Evolutionary conservation across 2,888 invertebrate genomes (phyloP).

Genomic region (Chesias legatella): DNA sequence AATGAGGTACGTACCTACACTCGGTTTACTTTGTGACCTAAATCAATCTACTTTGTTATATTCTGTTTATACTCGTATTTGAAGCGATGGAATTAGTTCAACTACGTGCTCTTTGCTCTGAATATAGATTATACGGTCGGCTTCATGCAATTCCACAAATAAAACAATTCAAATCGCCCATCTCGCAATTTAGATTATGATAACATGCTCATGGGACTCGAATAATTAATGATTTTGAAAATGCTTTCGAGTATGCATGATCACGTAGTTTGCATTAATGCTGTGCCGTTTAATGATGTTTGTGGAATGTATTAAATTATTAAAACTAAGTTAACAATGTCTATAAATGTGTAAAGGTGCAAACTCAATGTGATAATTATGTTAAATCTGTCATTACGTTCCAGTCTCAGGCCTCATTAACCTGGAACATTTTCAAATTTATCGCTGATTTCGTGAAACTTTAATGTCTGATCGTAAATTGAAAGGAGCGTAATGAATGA

Average conservation of each 20-base stretch:
- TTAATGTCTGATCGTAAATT: not conserved
- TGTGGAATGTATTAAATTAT: too few species aligned
- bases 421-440: not conserved
- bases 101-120: conserved; percentile 51
- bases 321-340: too few species aligned
- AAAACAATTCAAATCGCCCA: conserved; percentile 35
- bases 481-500: not conserved
- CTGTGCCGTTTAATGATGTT: conserved; percentile 31
- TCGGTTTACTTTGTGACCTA: not conserved
- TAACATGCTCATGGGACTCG: conserved; percentile 20
- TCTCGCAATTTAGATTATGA: conserved; percentile 37
- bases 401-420: not conserved
- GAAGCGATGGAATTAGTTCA: conserved; percentile 30
- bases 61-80: conserved; percentile 17
- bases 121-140: conserved; percentile 47
- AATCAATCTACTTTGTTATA: conserved; percentile 1
- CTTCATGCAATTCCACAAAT: conserved; percentile 52
- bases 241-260: conserved; percentile 13
- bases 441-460: not conserved
- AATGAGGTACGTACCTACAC: not conserved
- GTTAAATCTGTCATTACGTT: too few species aligned
- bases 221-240: conserved; percentile 10
- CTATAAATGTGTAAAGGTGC: too few species aligned
- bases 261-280: conserved; percentile 27
- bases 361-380: too few species aligned